Evolutionary conservation across 2,888 invertebrate genomes (phyloP).

Genomic region (Diaphora mendica): DNA sequence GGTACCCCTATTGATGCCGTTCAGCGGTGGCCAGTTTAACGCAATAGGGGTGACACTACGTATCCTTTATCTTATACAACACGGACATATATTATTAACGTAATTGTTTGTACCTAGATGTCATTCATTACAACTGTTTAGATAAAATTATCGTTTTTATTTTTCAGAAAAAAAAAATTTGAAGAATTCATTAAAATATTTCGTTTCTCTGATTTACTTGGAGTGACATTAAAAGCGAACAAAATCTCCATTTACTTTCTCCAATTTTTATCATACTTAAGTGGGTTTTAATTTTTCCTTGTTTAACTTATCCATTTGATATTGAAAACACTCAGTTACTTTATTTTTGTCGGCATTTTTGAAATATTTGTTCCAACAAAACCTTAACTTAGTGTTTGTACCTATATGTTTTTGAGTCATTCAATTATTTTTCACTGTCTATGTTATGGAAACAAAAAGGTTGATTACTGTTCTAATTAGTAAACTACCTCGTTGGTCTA

Average conservation of each 20-base stretch:
- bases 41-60: too few species aligned
- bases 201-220: neutral
- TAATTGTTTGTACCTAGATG: neutral
- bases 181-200: neutral
- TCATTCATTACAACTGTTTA: neutral
- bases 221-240: slow-evolving; percentile 21
- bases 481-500: too few species aligned
- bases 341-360: slow-evolving; percentile 28
- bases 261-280: slow-evolving; percentile 11
- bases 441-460: slow-evolving; percentile 4
- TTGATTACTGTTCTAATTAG: slow-evolving; percentile 40
- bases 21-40: too few species aligned
- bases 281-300: slow-evolving; percentile 16
- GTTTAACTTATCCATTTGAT: slow-evolving; percentile 32
- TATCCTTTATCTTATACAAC: too few species aligned
- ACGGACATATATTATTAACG: neutral
- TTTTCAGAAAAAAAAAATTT: neutral
- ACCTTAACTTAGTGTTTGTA: too few species aligned
- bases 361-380: slow-evolving; percentile 23
- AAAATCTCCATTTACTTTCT: slow-evolving; percentile 15
- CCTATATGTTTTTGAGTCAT: too few species aligned
- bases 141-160: neutral
- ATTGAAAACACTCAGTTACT: slow-evolving; percentile 37
- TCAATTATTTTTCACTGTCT: too few species aligned
- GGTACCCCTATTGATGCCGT: too few species aligned